Evolutionary conservation across 2,888 invertebrate species (phyloP).

Genomic region (Dynastes tityus): DNA sequence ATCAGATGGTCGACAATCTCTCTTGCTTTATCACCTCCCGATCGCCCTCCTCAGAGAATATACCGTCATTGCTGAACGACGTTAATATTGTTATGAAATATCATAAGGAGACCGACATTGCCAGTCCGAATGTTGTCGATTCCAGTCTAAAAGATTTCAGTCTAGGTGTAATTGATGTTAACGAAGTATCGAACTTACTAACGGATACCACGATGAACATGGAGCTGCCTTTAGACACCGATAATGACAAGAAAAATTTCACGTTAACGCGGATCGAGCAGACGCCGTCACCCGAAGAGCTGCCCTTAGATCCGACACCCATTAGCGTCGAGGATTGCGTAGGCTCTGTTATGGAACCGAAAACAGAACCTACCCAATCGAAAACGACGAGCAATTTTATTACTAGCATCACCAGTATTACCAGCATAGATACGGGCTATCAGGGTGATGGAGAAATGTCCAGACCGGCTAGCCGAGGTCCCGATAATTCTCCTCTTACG

Average conservation of each 20-base stretch:
- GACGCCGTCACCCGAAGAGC: slow-evolving; percentile 89
- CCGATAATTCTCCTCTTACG: slow-evolving; percentile 80
- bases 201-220: slow-evolving; percentile 75
- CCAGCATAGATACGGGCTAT: slow-evolving; percentile 94
- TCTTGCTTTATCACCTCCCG: slow-evolving; percentile 67
- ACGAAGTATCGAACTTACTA: slow-evolving; percentile 73
- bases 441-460: slow-evolving; percentile 95
- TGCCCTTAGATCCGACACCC: slow-evolving; percentile 85
- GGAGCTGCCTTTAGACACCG: slow-evolving; percentile 73
- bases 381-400: slow-evolving; percentile 84
- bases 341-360: slow-evolving; percentile 63
- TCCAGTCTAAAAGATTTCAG: slow-evolving; percentile 66
- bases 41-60: slow-evolving; percentile 74
- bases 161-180: slow-evolving; percentile 73
- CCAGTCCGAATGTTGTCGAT: slow-evolving; percentile 63
- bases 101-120: slow-evolving; percentile 58
- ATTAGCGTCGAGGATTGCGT: slow-evolving; percentile 72
- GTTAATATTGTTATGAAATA: slow-evolving; percentile 48
- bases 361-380: slow-evolving; percentile 68
- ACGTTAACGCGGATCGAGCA: slow-evolving; percentile 77
- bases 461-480: slow-evolving; percentile 86
- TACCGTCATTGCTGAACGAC: slow-evolving; percentile 58
- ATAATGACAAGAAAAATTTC: slow-evolving; percentile 66
- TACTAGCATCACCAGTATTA: slow-evolving; percentile 91
- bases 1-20: slow-evolving; percentile 84